phyloP scores from a whole-genome alignment of 2,888 invertebrate genomes.

The Ommatoiulus sabulosus region DNA sequence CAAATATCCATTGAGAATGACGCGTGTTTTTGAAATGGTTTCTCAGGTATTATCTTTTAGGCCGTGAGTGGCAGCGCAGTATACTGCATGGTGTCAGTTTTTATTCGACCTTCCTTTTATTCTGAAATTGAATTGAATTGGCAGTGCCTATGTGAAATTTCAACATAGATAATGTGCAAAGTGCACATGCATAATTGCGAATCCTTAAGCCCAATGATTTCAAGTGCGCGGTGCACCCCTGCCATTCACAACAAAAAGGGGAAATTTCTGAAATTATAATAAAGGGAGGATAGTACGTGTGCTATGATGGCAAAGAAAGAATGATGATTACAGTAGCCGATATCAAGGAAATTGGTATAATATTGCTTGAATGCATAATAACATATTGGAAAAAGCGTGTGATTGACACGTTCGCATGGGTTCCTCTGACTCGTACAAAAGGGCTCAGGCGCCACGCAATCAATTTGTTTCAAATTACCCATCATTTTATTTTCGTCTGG shows the following conservation, averaged over 20 bases:
- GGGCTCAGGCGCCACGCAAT: conserved; percentile 33
- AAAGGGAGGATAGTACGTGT: conserved; percentile 24
- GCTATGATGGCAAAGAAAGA: background rate
- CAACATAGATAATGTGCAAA: no score
- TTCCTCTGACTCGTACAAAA: conserved; percentile 9
- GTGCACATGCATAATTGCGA: background rate
- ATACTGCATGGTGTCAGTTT: no score
- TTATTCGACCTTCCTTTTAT: no score
- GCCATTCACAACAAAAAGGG: background rate
- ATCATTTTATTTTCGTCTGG: conserved; percentile 45
- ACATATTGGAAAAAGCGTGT: conserved; percentile 34
- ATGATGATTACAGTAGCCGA: conserved; percentile 21
- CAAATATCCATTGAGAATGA: no score
- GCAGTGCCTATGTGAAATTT: no score
- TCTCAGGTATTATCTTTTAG: no score
- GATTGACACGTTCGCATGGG: conserved; percentile 34
- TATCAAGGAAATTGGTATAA: conserved; percentile 34
- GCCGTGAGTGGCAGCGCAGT: no score
- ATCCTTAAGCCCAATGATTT: background rate
- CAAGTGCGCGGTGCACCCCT: background rate
- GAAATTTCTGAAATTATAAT: conserved; percentile 27
- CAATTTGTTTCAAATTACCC: conserved; percentile 48
- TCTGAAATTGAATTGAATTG: no score
- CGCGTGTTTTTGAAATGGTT: no score
- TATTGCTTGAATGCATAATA: conserved; percentile 34